Evolutionary conservation across 2,113 vertebrate genomes (phyloP), one percentile per base, ranked within the genome.

Genomic region (Gila orcuttii): DNA sequence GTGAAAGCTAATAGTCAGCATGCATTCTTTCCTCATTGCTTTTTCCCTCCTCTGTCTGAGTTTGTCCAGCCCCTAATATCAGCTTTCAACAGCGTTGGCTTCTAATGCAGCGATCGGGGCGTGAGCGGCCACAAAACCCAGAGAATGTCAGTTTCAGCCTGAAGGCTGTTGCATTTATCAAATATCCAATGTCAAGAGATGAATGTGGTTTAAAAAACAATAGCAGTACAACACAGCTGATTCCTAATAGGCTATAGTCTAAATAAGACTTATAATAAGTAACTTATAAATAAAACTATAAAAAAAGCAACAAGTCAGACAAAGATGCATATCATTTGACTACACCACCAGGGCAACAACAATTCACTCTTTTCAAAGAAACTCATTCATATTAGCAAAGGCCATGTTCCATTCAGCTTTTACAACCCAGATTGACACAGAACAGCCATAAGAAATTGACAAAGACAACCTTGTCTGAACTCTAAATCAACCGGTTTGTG

Each of bases 61-160:
- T 8, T 83, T 31, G 85, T 55, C 86, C 90, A 71, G 83, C 88
- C 88, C 87, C 60, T 52, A 36, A 82, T 47, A 86, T 87, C 80
- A 86, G 17, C 88, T 89, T 87, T 90, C 90, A 0, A 19, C 55
- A 85, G 76, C 9, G 4, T 2, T 62, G 57, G 55, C 68, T 75
- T 31, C 28, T 50, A 60, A 85, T 73, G 52, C 74, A 21, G 21
- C 52, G 42, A 76, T 25, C 15, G 47, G 59, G 77, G 28, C 12
- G 66, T 74, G 59, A 76, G 78, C 59, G 36, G 64, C 76, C 19
- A 25, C 45, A 33, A 31, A 84, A 74, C 28, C 69, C 69, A 82
- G 15, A 86, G 69, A 36, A 5, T 4, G 50, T 59, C 21, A 39
- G 81, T 79, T 79, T 83, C 23, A 79, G 55, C 23, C 36, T 59